Evolutionary conservation across 1,140 invertebrate species (phyloP).

Genomic region (Stegodyphus dumicola): DNA sequence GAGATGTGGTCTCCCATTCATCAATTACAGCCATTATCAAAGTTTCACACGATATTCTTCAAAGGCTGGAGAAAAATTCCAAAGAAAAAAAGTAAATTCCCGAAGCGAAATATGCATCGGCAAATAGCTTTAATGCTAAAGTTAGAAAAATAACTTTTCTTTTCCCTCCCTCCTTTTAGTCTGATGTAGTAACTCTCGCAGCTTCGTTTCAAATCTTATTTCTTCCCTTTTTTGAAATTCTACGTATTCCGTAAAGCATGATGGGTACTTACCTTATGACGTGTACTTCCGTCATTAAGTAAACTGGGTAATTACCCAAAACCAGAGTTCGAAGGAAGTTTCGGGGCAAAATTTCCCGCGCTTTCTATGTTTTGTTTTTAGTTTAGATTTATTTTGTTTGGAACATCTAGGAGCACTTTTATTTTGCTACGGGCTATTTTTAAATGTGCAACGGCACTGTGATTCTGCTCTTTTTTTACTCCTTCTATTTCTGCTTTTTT

Average conservation of each 20-base stretch:
- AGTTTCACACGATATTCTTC: conserved; percentile 17
- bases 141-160: conserved; percentile 27
- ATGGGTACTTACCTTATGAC: conserved; percentile 19
- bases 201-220: too few relatives aligned
- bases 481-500: too few relatives aligned
- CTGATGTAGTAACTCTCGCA: too few relatives aligned
- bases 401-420: too few relatives aligned
- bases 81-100: neutral
- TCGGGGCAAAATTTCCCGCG: too few relatives aligned
- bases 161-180: neutral
- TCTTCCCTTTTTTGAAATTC: too few relatives aligned
- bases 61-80: neutral
- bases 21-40: conserved; percentile 11
- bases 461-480: too few relatives aligned
- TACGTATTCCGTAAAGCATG: too few relatives aligned
- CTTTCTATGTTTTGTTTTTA: too few relatives aligned
- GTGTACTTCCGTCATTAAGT: conserved; percentile 36
- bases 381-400: too few relatives aligned
- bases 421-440: too few relatives aligned
- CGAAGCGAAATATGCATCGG: neutral
- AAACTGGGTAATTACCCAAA: conserved; percentile 15
- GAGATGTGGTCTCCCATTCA: neutral
- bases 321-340: neutral
- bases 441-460: too few relatives aligned
- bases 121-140: conserved; percentile 22